Percentiles rank a stretch among this genome's conserved stretches.
These are phyloP conservation scores for Macrochelys suwanniensis DNA, from an alignment of 2,797 vertebrate species.

Conservation along the genomic window DNA sequence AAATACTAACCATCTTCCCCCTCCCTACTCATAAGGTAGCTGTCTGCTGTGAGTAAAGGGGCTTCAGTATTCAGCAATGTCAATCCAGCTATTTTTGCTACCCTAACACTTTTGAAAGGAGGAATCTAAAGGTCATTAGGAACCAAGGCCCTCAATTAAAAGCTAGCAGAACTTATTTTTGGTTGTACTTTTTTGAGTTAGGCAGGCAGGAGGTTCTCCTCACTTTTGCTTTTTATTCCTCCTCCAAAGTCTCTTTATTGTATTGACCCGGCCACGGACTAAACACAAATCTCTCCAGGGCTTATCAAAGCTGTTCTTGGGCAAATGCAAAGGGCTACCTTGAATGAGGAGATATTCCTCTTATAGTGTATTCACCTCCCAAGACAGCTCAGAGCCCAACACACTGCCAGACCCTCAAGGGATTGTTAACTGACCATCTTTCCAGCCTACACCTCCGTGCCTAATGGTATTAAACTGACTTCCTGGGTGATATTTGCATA, in stretches of 20 bases:
- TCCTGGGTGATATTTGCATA: not conserved
- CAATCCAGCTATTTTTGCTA: not conserved
- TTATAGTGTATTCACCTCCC: not conserved
- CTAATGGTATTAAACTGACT: not conserved
- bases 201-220: not conserved
- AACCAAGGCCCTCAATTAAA: not conserved
- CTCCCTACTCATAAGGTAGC: not conserved
- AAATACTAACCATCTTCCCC: not conserved
- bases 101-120: not conserved
- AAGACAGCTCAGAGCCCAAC: not conserved
- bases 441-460: not conserved
- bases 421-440: not conserved
- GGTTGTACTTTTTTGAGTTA: not conserved
- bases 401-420: not conserved
- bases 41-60: too few species aligned
- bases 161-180: not conserved
- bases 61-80: too few species aligned
- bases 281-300: not conserved
- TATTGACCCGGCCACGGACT: not conserved
- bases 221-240: not conserved
- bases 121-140: not conserved
- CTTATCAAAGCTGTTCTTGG: not conserved
- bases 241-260: not conserved
- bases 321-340: not conserved
- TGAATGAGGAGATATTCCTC: not conserved